Evolutionary conservation across 2,888 invertebrate genomes (phyloP).

Genomic region (Neoascia interrupta): DNA sequence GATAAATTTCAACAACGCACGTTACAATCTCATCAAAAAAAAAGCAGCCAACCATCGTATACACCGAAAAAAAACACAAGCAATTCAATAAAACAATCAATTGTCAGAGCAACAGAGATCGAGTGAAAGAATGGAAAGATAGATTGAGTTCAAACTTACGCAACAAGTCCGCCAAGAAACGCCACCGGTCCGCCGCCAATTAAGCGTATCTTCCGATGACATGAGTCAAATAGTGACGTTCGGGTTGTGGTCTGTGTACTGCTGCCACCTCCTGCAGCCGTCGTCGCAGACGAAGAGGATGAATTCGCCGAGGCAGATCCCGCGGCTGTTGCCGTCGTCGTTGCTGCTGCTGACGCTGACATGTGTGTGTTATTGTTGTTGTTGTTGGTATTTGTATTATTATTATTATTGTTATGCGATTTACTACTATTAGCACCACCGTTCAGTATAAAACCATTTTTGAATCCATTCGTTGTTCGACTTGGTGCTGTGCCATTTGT

Average conservation of each 20-base stretch:
- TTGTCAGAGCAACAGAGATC: background rate
- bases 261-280: constrained; percentile 29
- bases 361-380: constrained; percentile 65
- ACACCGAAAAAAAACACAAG: constrained; percentile 6
- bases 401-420: constrained; percentile 66
- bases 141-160: constrained; percentile 81
- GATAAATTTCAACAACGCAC: background rate
- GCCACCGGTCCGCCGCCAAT: constrained; percentile 85
- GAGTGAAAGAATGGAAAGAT: background rate
- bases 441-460: constrained; percentile 66
- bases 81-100: background rate
- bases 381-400: constrained; percentile 55
- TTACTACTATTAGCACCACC: constrained; percentile 64
- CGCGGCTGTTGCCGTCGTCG: constrained; percentile 29
- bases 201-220: constrained; percentile 86
- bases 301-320: constrained; percentile 42
- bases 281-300: constrained; percentile 51
- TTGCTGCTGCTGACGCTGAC: constrained; percentile 62
- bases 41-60: background rate
- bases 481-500: constrained; percentile 30
- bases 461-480: constrained; percentile 63
- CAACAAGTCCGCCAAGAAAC: constrained; percentile 85
- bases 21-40: background rate
- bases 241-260: constrained; percentile 80
- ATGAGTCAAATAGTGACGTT: constrained; percentile 85